phyloP scores from a whole-genome alignment of 2,888 invertebrate genomes.

The Drosophila engyochracea region DNA sequence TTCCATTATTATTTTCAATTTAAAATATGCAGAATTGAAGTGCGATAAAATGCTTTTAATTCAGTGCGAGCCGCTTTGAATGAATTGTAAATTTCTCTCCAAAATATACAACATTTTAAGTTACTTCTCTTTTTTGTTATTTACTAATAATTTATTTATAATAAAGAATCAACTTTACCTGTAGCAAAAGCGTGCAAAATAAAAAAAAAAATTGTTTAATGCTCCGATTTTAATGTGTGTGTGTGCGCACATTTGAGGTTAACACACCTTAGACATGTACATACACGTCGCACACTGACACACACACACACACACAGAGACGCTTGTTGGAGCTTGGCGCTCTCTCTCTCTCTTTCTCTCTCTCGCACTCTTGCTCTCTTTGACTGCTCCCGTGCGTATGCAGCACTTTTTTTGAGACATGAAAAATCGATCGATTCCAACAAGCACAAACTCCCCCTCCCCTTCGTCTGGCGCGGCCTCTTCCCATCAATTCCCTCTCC shows the following conservation, averaged over 20 bases:
- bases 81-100: too few relatives aligned
- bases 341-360: slow-evolving; percentile 9
- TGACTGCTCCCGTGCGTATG: slow-evolving; percentile 69
- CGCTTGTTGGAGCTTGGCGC: slow-evolving; percentile 26
- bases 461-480: slow-evolving; percentile 44
- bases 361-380: background rate
- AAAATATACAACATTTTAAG: background rate
- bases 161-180: slow-evolving; percentile 22
- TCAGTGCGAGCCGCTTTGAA: background rate
- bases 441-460: slow-evolving; percentile 3
- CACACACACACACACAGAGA: slow-evolving; percentile 22
- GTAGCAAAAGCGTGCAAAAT: slow-evolving; percentile 40
- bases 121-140: background rate
- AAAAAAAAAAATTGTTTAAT: slow-evolving; percentile 30
- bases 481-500: slow-evolving; percentile 9
- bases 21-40: background rate
- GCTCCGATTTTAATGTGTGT: slow-evolving; percentile 41
- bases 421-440: slow-evolving; percentile 81
- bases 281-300: slow-evolving; percentile 70
- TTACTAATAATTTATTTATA: background rate
- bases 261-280: slow-evolving; percentile 85
- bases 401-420: slow-evolving; percentile 66
- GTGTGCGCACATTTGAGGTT: slow-evolving; percentile 78
- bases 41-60: background rate
- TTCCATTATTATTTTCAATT: background rate